Evolutionary conservation across 64 coral and sea anemone species (phyloP).

Genomic region (Exaiptasia diaphana): DNA sequence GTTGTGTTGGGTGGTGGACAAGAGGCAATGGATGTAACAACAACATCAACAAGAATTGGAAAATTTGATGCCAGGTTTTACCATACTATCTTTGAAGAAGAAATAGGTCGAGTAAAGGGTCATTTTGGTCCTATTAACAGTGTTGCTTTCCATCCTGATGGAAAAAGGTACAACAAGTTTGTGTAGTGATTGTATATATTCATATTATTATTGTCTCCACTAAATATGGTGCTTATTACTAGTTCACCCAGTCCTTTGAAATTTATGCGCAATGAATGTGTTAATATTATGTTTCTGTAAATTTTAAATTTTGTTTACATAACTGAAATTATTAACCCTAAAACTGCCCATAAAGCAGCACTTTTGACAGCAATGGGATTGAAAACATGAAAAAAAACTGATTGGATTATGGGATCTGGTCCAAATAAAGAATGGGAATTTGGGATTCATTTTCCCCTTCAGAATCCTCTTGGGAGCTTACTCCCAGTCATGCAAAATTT

Average conservation of each 20-base stretch:
- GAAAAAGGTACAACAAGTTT: conserved; percentile 95
- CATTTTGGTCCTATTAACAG: conserved; percentile 99
- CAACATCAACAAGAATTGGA: conserved; percentile 90
- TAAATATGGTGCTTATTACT: neutral
- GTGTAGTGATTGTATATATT: neutral
- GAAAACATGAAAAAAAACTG: too few relatives aligned
- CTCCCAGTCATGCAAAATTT: too few relatives aligned
- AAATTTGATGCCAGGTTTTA: conserved; percentile 97
- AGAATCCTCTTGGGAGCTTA: too few relatives aligned
- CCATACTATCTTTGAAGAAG: conserved; percentile 94
- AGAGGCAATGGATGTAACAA: conserved; percentile 97
- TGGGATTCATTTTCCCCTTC: too few relatives aligned
- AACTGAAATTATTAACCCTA: too few relatives aligned
- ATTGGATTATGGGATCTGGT: too few relatives aligned
- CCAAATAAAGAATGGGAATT: too few relatives aligned
- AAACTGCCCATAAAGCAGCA: too few relatives aligned
- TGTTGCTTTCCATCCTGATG: conserved; percentile 93
- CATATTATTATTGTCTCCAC: neutral
- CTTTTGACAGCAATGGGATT: too few relatives aligned
- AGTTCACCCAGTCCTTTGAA: neutral
- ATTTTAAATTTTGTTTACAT: neutral
- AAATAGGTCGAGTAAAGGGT: conserved; percentile 96
- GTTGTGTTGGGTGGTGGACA: conserved; percentile 93
- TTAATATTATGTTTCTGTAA: neutral
- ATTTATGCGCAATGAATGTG: neutral